A percentile compares a stretch with the other conserved stretches of the same genome.
These are phyloP conservation scores for Drosophila tani DNA, from an alignment of 1,140 invertebrate species.

Conservation along the genomic window DNA sequence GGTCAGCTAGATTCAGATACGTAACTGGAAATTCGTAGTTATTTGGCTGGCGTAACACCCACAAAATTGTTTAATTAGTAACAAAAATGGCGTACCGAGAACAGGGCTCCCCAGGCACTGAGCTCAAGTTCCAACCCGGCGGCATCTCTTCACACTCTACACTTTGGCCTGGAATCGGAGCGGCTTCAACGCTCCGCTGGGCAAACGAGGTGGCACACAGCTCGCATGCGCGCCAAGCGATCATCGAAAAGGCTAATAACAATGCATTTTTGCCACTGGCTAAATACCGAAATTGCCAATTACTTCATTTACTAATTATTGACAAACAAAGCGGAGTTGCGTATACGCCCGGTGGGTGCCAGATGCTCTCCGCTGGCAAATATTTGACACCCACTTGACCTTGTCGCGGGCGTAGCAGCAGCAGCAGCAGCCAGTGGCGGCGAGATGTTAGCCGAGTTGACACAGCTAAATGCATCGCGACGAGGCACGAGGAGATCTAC, in stretches of 20 bases:
- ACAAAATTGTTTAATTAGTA: slow-evolving; percentile 2
- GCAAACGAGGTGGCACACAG: slow-evolving; percentile 21
- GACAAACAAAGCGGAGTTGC: slow-evolving; percentile 53
- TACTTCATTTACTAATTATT: slow-evolving; percentile 74
- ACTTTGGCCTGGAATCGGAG: slow-evolving; percentile 41
- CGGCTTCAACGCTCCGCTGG: slow-evolving; percentile 24
- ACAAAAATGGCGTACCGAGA: not conserved
- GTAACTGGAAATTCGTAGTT: not conserved
- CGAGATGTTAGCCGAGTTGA: slow-evolving; percentile 49
- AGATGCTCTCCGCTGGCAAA: slow-evolving; percentile 47
- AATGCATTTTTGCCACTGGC: slow-evolving; percentile 55
- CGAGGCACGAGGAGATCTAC: slow-evolving; percentile 17
- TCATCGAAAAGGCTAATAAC: slow-evolving; percentile 50
- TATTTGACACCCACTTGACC: slow-evolving; percentile 69
- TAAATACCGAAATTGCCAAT: slow-evolving; percentile 68
- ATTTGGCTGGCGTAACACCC: slow-evolving; percentile 2
- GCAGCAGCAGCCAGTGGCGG: slow-evolving; percentile 10
- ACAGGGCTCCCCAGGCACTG: not conserved
- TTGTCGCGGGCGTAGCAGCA: slow-evolving; percentile 40
- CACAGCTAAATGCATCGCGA: slow-evolving; percentile 53
- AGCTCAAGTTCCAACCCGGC: slow-evolving; percentile 3
- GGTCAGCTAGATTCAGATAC: slow-evolving; percentile 5
- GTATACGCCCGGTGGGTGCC: slow-evolving; percentile 22
- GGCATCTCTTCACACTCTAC: slow-evolving; percentile 2
- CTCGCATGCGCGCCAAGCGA: slow-evolving; percentile 1